Percentiles rank a stretch among this genome's conserved stretches.
phyloP scores from a whole-genome alignment of 2,113 vertebrate species.

The Chaetorhynchus papuensis region DNA sequence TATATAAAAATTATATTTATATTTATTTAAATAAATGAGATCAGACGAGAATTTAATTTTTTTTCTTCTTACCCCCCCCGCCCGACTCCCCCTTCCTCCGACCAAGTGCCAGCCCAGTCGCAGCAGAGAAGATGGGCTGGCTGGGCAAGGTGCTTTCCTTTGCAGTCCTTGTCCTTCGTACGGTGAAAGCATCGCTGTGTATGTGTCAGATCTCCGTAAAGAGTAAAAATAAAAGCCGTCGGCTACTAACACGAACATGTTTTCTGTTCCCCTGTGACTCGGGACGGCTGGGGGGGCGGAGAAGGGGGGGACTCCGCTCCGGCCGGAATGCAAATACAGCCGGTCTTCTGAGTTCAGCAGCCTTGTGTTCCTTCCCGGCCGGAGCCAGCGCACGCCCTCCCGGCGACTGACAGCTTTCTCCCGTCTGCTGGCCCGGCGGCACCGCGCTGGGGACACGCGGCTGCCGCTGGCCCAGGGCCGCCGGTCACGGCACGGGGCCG shows the following conservation, averaged over 20 bases:
- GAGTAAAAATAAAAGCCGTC: constrained; percentile 28
- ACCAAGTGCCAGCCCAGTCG: neutral
- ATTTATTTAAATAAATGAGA: constrained; percentile 98
- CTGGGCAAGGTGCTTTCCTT: neutral
- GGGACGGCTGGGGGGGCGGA: neutral
- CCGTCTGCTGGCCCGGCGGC: neutral
- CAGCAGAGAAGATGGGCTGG: neutral
- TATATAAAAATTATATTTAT: constrained; percentile 92
- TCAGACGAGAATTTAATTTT: neutral
- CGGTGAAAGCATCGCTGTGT: neutral
- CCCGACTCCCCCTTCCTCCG: neutral
- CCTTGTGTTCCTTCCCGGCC: neutral
- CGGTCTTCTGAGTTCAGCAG: neutral
- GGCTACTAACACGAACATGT: neutral
- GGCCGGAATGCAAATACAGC: neutral
- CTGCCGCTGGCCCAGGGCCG: neutral
- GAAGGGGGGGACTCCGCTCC: neutral
- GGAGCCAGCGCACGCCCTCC: neutral
- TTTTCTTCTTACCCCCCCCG: neutral
- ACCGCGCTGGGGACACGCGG: neutral
- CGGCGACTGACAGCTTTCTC: neutral
- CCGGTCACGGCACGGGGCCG: neutral
- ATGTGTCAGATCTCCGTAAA: neutral
- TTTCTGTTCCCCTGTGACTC: neutral
- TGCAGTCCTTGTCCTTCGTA: neutral